phyloP scores from a whole-genome alignment of 2,113 vertebrate genomes.

The Mugil cephalus region DNA sequence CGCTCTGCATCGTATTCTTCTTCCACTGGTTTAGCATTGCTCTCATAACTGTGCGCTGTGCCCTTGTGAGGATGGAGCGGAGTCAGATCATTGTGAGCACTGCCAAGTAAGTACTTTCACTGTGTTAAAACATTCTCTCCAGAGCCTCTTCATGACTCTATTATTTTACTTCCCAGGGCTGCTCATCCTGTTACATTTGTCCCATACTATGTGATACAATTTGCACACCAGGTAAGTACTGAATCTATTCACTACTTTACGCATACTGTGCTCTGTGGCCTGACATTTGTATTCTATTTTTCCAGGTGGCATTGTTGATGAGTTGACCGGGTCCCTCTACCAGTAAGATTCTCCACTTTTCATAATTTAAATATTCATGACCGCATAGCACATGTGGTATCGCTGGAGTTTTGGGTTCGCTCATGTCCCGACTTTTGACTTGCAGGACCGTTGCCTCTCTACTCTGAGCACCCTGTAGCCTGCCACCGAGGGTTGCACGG shows the following conservation, averaged over 20 bases:
- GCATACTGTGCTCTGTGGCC: neutral
- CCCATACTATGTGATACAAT: constrained; percentile 88
- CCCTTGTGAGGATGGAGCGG: constrained; percentile 87
- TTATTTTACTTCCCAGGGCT: constrained; percentile 76
- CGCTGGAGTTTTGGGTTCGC: neutral
- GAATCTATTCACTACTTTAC: neutral
- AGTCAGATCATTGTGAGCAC: constrained; percentile 83
- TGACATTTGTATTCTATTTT: constrained; percentile 8
- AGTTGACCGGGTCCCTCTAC: constrained; percentile 83
- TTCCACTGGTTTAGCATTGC: constrained; percentile 80
- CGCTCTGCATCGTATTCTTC: neutral
- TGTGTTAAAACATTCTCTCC: neutral
- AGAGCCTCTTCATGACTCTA: neutral
- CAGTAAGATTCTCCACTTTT: constrained; percentile 77
- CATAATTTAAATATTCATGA: neutral
- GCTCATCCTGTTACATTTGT: constrained; percentile 88
- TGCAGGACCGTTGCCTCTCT: constrained; percentile 72
- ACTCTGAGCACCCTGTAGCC: constrained; percentile 53
- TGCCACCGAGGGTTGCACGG: neutral
- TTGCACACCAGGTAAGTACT: constrained; percentile 86
- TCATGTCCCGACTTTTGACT: neutral
- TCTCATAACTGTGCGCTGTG: constrained; percentile 83
- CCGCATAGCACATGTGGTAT: neutral
- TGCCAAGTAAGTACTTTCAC: constrained; percentile 81
- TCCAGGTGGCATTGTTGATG: constrained; percentile 86